These are phyloP conservation scores for Fragum sueziense DNA, from an alignment of 2,888 invertebrate species.

Conservation along the genomic window DNA sequence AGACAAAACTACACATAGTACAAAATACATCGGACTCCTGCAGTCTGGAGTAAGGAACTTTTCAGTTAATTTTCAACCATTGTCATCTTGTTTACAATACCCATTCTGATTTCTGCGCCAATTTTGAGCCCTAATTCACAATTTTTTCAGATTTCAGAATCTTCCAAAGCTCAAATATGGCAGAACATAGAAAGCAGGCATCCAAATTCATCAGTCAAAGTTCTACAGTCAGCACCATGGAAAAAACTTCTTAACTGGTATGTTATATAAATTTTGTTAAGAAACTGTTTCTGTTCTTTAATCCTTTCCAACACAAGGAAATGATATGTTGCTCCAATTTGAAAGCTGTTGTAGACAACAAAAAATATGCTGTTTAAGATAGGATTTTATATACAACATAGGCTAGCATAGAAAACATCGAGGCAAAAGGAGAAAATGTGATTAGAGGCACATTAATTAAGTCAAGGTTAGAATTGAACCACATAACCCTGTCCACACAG, in stretches of 20 bases:
- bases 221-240: conserved; percentile 61
- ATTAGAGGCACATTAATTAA: no score
- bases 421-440: not conserved
- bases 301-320: not conserved
- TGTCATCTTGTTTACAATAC: not conserved
- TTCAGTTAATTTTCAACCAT: not conserved
- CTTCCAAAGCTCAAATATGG: conserved; percentile 52
- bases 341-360: not conserved
- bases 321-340: not conserved
- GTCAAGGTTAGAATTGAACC: no score
- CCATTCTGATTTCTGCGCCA: no score
- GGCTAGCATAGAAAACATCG: not conserved
- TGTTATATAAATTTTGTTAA: not conserved
- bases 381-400: not conserved
- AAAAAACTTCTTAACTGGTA: conserved; percentile 59
- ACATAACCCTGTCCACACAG: no score
- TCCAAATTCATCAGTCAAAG: conserved; percentile 64
- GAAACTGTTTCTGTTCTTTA: not conserved
- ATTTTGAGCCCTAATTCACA: no score
- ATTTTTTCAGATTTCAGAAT: conserved; percentile 61
- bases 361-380: not conserved
- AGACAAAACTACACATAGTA: not conserved
- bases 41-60: not conserved
- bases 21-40: not conserved
- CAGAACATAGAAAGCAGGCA: conserved; percentile 62